Conservation (phyloP, 2,113 vertebrate genomes). For the Serilophus lunatus region DNA sequence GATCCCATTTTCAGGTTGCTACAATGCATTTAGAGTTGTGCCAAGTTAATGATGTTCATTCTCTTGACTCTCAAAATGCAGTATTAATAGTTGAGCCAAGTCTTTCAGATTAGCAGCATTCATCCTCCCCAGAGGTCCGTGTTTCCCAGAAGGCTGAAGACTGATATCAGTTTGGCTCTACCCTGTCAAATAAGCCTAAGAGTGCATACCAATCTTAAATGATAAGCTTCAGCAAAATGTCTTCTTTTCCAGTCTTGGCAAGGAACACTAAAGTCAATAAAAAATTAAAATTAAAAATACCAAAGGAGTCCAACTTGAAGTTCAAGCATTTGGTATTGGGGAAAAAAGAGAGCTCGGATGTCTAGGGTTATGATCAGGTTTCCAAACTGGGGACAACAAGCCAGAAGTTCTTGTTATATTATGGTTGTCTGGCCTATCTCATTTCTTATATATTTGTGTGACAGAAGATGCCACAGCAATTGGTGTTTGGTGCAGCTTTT, state of each 20-base stretch:
- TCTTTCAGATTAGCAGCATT: neutral
- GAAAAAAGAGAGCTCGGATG: neutral
- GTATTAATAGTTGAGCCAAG: neutral
- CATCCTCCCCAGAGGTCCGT: neutral
- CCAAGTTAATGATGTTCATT: neutral
- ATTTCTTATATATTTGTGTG: neutral
- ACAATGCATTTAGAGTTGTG: neutral
- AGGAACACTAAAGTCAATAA: neutral
- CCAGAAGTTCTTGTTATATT: neutral
- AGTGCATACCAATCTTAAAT: neutral
- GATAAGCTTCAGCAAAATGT: neutral
- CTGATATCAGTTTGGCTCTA: neutral
- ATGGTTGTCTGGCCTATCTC: neutral
- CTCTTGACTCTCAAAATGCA: neutral
- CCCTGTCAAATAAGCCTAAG: neutral
- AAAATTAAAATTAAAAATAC: constrained; percentile 10
- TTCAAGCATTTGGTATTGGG: neutral
- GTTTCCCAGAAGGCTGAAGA: neutral
- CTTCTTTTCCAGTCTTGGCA: neutral
- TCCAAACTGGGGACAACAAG: neutral
- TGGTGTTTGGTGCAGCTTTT: neutral
- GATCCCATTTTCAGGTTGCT: neutral
- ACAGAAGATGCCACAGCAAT: neutral
- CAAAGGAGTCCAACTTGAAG: neutral
- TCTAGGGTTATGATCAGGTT: neutral